Conservation (phyloP, 2,797 vertebrate genomes). For the Ctenochaetus hawaiiensis region DNA sequence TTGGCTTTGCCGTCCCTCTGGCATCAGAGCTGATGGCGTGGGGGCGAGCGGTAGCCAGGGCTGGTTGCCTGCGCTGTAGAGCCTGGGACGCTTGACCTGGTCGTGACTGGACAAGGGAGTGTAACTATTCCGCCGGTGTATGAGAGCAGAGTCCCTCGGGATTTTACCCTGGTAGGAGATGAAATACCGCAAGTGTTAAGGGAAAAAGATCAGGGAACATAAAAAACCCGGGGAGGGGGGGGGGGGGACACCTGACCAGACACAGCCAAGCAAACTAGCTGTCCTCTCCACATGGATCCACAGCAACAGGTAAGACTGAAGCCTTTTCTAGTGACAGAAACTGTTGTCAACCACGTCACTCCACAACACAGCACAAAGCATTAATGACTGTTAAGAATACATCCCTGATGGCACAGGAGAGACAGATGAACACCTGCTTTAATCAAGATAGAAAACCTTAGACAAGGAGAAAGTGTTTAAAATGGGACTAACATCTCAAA, state of each 20-base stretch:
- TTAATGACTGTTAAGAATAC: not conserved
- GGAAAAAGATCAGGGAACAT: constrained; percentile 62
- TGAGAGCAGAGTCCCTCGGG: constrained; percentile 86
- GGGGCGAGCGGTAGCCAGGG: constrained; percentile 89
- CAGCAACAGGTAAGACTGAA: constrained; percentile 22
- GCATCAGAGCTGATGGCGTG: constrained; percentile 87
- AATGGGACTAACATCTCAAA: constrained; percentile 8
- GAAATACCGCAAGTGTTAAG: constrained; percentile 81
- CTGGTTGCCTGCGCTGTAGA: constrained; percentile 95
- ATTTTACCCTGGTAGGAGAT: constrained; percentile 87
- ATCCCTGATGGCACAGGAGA: constrained; percentile 20
- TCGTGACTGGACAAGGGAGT: constrained; percentile 94
- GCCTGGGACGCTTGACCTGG: constrained; percentile 92
- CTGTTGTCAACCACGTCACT: not conserved
- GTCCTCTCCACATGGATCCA: constrained; percentile 24
- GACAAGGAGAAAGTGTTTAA: not conserved
- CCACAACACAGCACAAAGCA: constrained; percentile 8
- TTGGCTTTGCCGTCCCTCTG: constrained; percentile 90
- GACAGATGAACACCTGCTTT: constrained; percentile 8
- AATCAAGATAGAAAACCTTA: constrained; percentile 5
- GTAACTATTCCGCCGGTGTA: constrained; percentile 96
- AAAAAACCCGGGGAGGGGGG: constrained; percentile 21
- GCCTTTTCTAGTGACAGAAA: constrained; percentile 6
- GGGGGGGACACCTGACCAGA: constrained; percentile 37
- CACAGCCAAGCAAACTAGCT: constrained; percentile 28